These are phyloP conservation scores for Sebastes schlegelii DNA, from an alignment of 2,113 vertebrate species.

Conservation along the genomic window DNA sequence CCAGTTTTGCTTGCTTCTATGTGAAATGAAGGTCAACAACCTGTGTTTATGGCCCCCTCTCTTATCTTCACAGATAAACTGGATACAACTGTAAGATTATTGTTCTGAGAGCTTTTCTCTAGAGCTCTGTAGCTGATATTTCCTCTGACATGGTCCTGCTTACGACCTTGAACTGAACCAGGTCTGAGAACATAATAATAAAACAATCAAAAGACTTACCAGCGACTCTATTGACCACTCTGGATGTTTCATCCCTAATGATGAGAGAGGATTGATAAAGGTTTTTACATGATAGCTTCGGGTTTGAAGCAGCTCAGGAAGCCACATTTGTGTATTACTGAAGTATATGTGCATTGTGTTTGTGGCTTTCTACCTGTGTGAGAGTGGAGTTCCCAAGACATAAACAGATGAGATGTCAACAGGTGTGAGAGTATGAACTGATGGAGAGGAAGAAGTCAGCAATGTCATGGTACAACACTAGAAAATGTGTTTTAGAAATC, in stretches of 20 bases:
- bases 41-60: conserved; percentile 48
- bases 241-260: conserved; percentile 62
- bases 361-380: conserved; percentile 61
- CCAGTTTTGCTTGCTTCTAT: background rate
- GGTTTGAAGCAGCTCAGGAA: background rate
- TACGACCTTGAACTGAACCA: conserved; percentile 21
- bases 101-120: background rate
- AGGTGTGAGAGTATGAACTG: conserved; percentile 76
- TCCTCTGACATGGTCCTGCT: conserved; percentile 9
- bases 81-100: background rate
- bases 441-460: background rate
- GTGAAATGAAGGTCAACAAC: conserved; percentile 22
- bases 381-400: conserved; percentile 55
- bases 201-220: conserved; percentile 57
- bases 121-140: conserved; percentile 1
- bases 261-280: background rate
- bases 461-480: background rate
- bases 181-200: background rate
- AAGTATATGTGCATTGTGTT: background rate
- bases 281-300: background rate
- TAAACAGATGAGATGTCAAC: conserved; percentile 68
- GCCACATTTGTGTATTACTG: background rate
- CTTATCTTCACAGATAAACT: conserved; percentile 50
- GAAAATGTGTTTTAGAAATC: background rate
- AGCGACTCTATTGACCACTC: conserved; percentile 58